These are phyloP conservation scores for Diabrotica virgifera DNA, from an alignment of 1,140 invertebrate genomes.

Conservation along the genomic window DNA sequence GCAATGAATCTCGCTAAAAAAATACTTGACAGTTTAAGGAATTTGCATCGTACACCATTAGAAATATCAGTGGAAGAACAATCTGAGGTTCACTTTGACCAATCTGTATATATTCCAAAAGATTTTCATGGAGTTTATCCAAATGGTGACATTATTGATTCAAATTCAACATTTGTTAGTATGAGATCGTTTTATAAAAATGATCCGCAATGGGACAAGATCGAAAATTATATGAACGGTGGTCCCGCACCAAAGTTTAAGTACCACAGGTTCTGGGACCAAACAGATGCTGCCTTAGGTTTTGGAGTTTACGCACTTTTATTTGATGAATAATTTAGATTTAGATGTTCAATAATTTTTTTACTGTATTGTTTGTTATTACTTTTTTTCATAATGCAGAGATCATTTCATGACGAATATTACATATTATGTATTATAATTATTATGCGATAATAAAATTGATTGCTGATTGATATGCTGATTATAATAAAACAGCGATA, in stretches of 20 bases:
- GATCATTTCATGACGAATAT: too few relatives aligned
- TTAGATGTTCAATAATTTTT: too few relatives aligned
- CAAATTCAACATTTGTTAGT: conserved; percentile 23
- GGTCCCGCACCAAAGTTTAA: conserved; percentile 23
- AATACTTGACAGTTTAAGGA: conserved; percentile 23
- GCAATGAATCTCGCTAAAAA: conserved; percentile 21
- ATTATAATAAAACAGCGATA: too few relatives aligned
- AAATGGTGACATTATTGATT: conserved; percentile 27
- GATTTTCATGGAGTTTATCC: conserved; percentile 26
- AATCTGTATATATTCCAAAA: conserved; percentile 24
- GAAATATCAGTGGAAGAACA: conserved; percentile 22
- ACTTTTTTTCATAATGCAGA: too few relatives aligned
- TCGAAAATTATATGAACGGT: conserved; percentile 21
- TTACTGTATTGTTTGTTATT: too few relatives aligned
- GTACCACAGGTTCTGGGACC: conserved; percentile 30
- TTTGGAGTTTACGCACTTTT: conserved; percentile 26
- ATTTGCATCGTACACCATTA: conserved; percentile 15
- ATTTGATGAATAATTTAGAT: conserved; percentile 13
- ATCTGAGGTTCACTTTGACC: conserved; percentile 22
- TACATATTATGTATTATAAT: too few relatives aligned
- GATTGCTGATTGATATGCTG: too few relatives aligned
- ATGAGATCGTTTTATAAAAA: conserved; percentile 29
- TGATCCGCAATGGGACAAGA: conserved; percentile 23
- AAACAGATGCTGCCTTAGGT: conserved; percentile 25
- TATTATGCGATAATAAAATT: too few relatives aligned